phyloP scores from a whole-genome alignment of 2,113 vertebrate species.

The Trematocara zebra region DNA sequence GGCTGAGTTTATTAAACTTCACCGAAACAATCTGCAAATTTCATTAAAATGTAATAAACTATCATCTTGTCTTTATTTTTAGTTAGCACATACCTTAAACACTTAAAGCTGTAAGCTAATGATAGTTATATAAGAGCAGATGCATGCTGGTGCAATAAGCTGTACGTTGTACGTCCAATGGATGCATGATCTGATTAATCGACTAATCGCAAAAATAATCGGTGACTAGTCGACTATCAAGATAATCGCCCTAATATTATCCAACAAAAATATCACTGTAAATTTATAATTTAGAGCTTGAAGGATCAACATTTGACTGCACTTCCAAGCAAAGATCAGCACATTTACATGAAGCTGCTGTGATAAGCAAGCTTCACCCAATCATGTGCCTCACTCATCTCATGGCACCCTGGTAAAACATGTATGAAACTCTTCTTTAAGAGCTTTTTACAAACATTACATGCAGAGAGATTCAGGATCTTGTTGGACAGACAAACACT shows the following conservation, averaged over 20 bases:
- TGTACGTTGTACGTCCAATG: neutral
- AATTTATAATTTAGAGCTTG: neutral
- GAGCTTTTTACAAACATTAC: neutral
- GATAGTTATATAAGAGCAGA: neutral
- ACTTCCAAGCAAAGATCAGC: neutral
- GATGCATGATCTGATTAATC: neutral
- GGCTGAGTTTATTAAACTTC: neutral
- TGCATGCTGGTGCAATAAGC: neutral
- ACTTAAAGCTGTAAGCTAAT: neutral
- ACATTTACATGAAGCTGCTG: neutral
- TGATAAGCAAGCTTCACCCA: neutral
- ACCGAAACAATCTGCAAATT: rapidly evolving
- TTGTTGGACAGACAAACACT: conserved; percentile 56
- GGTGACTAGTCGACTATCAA: neutral
- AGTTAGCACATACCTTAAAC: neutral
- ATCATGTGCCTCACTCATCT: neutral
- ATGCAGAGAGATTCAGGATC: neutral
- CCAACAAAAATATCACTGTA: neutral
- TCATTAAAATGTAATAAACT: neutral
- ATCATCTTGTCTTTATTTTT: neutral
- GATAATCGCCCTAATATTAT: neutral
- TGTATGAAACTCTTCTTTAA: neutral
- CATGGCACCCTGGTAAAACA: neutral
- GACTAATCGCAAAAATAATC: neutral
- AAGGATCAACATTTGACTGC: neutral